Evolutionary conservation across 1,140 invertebrate species (phyloP).

Genomic region (Linepithema humile): DNA sequence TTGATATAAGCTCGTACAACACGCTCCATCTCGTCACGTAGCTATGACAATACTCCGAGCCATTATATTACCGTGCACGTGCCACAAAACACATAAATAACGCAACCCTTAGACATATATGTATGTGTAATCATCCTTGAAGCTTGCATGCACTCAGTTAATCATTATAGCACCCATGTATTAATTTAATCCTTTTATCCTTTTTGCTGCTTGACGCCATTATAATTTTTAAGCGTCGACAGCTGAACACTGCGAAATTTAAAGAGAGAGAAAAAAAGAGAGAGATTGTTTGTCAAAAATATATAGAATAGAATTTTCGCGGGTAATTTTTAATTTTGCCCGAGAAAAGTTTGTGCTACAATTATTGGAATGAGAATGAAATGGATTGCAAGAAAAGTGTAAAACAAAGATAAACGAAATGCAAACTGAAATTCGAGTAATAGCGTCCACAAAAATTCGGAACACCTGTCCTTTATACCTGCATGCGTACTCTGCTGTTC

Average conservation of each 20-base stretch:
- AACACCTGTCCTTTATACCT: constrained; percentile 67
- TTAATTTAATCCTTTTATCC: constrained; percentile 13
- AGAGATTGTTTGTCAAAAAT: neutral
- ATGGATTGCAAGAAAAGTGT: neutral
- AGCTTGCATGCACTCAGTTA: constrained; percentile 1
- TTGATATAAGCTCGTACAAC: neutral
- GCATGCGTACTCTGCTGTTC: constrained; percentile 26
- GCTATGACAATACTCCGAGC: neutral
- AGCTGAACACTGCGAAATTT: neutral
- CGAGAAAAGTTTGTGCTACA: neutral
- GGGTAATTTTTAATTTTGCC: neutral
- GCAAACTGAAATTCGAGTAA: neutral
- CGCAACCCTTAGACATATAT: neutral
- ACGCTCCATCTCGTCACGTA: neutral
- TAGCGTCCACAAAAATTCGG: constrained; percentile 41
- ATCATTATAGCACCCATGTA: neutral
- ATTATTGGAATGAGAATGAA: neutral
- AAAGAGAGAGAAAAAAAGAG: neutral
- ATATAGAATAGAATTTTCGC: neutral
- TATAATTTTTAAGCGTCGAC: neutral
- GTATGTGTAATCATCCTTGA: neutral
- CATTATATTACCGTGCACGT: constrained; percentile 1
- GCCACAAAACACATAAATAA: constrained; percentile 25
- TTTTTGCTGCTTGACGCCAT: neutral
- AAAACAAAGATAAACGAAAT: neutral